Evolutionary conservation across 2,113 vertebrate species (phyloP), one percentile per base, ranked within the genome.

Genomic region (Electrona antarctica): DNA sequence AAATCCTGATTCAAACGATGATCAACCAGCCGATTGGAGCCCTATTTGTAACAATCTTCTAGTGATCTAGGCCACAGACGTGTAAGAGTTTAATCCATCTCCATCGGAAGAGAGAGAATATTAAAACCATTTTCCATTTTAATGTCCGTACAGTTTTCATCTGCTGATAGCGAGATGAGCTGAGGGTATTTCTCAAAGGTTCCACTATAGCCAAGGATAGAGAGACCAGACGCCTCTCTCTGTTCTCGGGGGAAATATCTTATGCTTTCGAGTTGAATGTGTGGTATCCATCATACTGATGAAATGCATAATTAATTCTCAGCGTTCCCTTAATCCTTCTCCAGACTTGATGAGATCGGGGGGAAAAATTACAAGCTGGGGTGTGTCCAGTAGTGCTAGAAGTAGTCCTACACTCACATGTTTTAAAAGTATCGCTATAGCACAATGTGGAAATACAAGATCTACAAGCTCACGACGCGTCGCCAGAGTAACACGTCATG

Each of bases 261-360:
- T 41, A 41, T 83, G 74, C 81, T 82, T 85, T 82, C 58, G 80
- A 84, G 85, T 78, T 63, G 78, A 86, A 78, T 71, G 60, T 71
- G 72, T 14, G 45, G 80, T 85, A 88, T 88, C 83, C 82, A 85
- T 89, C 86, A 91, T 33, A 13, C 72, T 89, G 84, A 90, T 87
- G 85, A 90, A 90, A 92, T 83, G 79, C 87, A 90, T 92, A 89
- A 91, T 91, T 88, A 92, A 90, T 90, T 87, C 82, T 76, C 84
- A 86, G 85, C 82, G 80, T 81, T 87, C 79, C 83, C 29, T 2
- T 85, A 84, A 86, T 83, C 79, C 82, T 79, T 81, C 75, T 72
- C 64, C 62, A 64, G 81, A 77, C 79, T 76, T 82, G 73, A 88
- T 80, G 77, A 65, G 73, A 11, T n/a, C 48, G 73, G 69, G 82